Base-by-base conservation (phyloP, 2,113 vertebrate species). In the Cepphus grylle region DNA sequence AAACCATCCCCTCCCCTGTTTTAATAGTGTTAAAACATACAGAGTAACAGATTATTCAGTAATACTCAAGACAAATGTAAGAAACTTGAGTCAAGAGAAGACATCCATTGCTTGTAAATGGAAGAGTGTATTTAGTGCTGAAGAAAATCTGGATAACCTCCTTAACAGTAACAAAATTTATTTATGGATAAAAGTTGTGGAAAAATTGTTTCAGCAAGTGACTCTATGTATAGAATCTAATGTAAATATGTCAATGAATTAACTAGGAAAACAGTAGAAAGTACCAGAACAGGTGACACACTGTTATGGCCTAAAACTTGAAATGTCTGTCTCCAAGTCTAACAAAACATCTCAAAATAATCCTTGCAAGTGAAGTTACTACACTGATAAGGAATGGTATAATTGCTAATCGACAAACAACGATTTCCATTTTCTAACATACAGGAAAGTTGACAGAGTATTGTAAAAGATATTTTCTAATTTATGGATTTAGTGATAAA, bases 231-330 rank as follows among this genome's bases (percentile, higher is more conserved):
- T 34, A 38, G 5, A 50, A 8, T 50, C 10, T 82, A 63, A 81
- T 85, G 19, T 78, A 87, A 84, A 22, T 63, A 67, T 12, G 4
- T 34, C 19, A 55, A 56, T 70, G 12, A 56, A 70, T 69, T 9
- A 65, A 30, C 55, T 49, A 38, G 12, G 40, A 79, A 78, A 94
- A 59, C 4, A 17, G 9, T 42, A 42, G 11, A 30, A 59, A 66
- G 34, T 36, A 38, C 13, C 38, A 63, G 29, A 88, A 38, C 3
- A 34, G 9, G 6, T 1, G 2, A 43, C 22, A 43, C 0, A 5
- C 8, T 50, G 9, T 42, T 74, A 34, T 0, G 4, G 30, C 20
- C 43, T 49, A 45, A 66, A 74, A 61, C 12, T 23, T 52, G 29
- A 42, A 25, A 52, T 61, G 26, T 49, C 45, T 61, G 5, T 26